These are phyloP conservation scores for Peribatodes rhomboidaria DNA, from an alignment of 2,888 invertebrate species.

Conservation along the genomic window DNA sequence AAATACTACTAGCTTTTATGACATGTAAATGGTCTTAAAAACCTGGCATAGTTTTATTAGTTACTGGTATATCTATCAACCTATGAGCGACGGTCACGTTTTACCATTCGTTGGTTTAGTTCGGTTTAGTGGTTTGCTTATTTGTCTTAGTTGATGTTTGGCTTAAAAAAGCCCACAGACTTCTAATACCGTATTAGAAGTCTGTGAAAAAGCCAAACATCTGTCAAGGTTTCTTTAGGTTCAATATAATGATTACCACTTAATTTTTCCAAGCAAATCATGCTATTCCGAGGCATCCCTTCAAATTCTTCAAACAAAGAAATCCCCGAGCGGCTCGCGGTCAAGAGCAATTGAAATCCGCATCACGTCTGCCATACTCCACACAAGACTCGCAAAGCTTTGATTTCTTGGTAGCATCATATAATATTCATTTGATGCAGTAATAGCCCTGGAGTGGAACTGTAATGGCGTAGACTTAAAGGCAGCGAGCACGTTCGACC, in stretches of 20 bases:
- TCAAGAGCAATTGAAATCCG: conserved; percentile 45
- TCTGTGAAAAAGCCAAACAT: no score
- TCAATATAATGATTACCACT: conserved; percentile 1
- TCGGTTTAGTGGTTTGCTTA: no score
- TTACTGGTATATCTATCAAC: no score
- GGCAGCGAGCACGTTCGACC: conserved; percentile 30
- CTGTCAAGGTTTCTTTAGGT: background rate
- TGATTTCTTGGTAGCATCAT: conserved; percentile 49
- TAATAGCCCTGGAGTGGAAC: conserved; percentile 24
- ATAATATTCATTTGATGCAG: conserved; percentile 52
- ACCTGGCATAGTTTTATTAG: no score
- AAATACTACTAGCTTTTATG: no score
- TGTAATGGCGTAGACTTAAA: conserved; percentile 25
- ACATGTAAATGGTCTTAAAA: no score
- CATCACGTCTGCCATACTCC: conserved; percentile 46
- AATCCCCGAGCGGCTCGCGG: conserved; percentile 5
- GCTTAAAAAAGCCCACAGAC: no score
- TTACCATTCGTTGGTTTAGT: no score
- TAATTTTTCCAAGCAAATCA: conserved; percentile 10
- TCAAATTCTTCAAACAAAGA: conserved; percentile 19
- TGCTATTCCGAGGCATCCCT: conserved; percentile 4
- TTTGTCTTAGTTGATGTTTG: no score
- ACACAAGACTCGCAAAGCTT: conserved; percentile 41
- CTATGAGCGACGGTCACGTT: no score
- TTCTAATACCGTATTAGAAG: no score